Percentiles rank a stretch among this genome's conserved stretches.
Evolutionary conservation across 1,140 invertebrate species (phyloP).

Genomic region (Drosophila sp.): DNA sequence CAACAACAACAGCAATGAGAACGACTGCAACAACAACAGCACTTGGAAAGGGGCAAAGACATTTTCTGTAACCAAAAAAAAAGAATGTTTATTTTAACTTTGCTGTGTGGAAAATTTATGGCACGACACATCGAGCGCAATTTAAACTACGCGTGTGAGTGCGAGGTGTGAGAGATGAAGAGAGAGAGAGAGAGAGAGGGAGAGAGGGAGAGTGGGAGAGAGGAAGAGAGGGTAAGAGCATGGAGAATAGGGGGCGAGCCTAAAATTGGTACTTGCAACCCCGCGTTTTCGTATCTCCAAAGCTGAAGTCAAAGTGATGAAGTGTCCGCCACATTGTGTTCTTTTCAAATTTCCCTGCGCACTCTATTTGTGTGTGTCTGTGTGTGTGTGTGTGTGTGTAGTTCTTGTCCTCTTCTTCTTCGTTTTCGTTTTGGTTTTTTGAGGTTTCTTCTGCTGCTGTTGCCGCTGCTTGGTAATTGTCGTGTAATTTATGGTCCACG

Average conservation of each 20-base stretch:
- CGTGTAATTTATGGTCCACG: conserved; percentile 75
- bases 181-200: not conserved
- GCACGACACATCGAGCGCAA: conserved; percentile 67
- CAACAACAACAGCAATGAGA: not conserved
- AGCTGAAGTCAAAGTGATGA: conserved; percentile 56
- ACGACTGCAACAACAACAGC: not conserved
- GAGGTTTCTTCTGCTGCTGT: conserved; percentile 40
- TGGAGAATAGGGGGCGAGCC: not conserved
- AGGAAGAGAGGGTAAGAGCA: no score
- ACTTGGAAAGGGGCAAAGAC: conserved; percentile 28
- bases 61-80: conserved; percentile 42
- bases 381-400: conserved; percentile 10
- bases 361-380: conserved; percentile 4
- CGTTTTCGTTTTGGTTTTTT: no score
- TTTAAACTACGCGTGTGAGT: conserved; percentile 82
- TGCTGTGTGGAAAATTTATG: conserved; percentile 66
- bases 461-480: conserved; percentile 73
- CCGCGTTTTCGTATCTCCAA: conserved; percentile 10
- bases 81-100: conserved; percentile 45
- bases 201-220: conserved; percentile 19
- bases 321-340: conserved; percentile 60
- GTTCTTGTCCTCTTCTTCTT: conserved; percentile 33
- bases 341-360: conserved; percentile 60
- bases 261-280: conserved; percentile 26
- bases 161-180: conserved; percentile 28